Evolutionary conservation across 2,797 vertebrate genomes (phyloP).

Genomic region (Falco columbarius): DNA sequence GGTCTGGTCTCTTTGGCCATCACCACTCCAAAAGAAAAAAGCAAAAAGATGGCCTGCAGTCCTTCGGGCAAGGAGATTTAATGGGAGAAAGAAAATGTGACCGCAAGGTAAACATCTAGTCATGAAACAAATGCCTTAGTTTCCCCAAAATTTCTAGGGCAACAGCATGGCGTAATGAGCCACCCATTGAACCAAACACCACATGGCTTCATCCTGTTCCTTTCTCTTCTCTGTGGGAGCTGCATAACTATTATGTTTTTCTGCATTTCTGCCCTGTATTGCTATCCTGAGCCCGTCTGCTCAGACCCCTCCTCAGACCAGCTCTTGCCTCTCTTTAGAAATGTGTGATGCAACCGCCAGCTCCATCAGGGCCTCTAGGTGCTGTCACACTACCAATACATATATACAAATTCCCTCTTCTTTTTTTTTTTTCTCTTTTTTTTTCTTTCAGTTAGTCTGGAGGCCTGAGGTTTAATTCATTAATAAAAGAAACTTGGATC

Average conservation of each 20-base stretch:
- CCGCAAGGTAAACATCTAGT: background rate
- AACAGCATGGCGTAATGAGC: background rate
- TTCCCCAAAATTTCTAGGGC: background rate
- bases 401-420: background rate
- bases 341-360: background rate
- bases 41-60: background rate
- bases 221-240: background rate
- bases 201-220: background rate
- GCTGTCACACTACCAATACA: background rate
- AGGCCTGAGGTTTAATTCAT: conserved; percentile 20
- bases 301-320: background rate
- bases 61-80: background rate
- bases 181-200: background rate
- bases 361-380: background rate
- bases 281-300: background rate
- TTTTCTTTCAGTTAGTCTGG: background rate
- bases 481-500: conserved; percentile 52
- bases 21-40: background rate
- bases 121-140: background rate
- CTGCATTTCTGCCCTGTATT: background rate
- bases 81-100: background rate
- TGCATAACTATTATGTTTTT: background rate
- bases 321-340: background rate
- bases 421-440: background rate
- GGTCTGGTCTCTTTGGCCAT: background rate